These are phyloP conservation scores for Enteromius unitaeniatus DNA, from an alignment of 2,797 vertebrate species.

Conservation along the genomic window DNA sequence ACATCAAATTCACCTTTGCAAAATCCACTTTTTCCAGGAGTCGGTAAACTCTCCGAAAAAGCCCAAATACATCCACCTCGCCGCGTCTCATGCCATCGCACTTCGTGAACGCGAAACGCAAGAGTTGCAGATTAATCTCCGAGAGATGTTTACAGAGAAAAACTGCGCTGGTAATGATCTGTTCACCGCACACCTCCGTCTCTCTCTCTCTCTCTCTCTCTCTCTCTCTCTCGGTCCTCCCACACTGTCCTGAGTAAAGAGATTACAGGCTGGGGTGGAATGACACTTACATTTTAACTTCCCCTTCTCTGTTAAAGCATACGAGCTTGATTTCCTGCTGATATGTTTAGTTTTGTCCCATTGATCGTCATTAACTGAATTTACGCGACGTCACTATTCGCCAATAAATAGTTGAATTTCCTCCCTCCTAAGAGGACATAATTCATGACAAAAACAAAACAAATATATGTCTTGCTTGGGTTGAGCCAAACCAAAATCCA, in stretches of 20 bases:
- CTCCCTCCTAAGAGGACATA: not conserved
- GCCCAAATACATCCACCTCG: constrained; percentile 75
- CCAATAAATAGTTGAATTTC: not conserved
- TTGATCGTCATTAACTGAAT: not conserved
- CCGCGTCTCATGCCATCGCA: constrained; percentile 70
- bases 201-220: constrained; percentile 40
- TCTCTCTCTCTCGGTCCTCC: constrained; percentile 70
- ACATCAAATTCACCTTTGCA: constrained; percentile 44
- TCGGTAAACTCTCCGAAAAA: constrained; percentile 65
- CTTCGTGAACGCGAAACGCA: constrained; percentile 71
- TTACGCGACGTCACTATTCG: not conserved
- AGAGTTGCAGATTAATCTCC: constrained; percentile 71
- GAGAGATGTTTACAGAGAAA: constrained; percentile 87
- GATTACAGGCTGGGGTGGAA: constrained; percentile 80
- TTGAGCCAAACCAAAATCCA: too few species aligned
- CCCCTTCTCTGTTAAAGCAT: constrained; percentile 54
- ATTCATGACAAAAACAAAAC: not conserved
- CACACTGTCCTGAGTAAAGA: constrained; percentile 83
- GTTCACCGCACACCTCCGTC: constrained; percentile 71
- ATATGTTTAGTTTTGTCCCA: not conserved
- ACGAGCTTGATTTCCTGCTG: not conserved
- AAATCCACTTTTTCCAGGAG: constrained; percentile 63
- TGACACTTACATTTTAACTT: constrained; percentile 82
- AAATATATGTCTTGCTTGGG: too few species aligned
- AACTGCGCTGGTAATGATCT: constrained; percentile 85